These are phyloP conservation scores for Perizoma affinitatum DNA, from an alignment of 2,888 invertebrate genomes.

Conservation along the genomic window DNA sequence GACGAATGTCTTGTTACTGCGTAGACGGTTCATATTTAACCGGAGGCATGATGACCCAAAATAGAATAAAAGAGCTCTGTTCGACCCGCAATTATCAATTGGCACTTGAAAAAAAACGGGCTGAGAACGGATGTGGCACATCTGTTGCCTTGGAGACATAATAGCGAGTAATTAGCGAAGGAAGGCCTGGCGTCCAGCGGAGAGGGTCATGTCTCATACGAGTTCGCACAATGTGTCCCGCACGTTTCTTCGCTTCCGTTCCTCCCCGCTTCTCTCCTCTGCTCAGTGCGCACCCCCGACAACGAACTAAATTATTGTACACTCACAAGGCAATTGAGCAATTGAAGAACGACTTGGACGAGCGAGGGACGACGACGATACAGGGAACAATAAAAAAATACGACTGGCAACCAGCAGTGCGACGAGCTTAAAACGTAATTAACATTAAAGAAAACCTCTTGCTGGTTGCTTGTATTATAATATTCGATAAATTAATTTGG, in stretches of 20 bases:
- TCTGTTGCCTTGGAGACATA: slow-evolving; percentile 77
- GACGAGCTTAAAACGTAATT: slow-evolving; percentile 35
- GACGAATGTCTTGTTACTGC: slow-evolving; percentile 42
- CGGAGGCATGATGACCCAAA: slow-evolving; percentile 36
- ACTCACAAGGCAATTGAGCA: slow-evolving; percentile 45
- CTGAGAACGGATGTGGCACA: slow-evolving; percentile 79
- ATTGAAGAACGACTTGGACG: slow-evolving; percentile 41
- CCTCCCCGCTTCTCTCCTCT: slow-evolving; percentile 42
- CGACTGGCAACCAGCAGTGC: slow-evolving; percentile 28
- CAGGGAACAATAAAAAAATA: slow-evolving; percentile 35
- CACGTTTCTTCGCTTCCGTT: slow-evolving; percentile 72
- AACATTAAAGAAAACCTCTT: slow-evolving; percentile 37
- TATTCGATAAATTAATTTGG: slow-evolving; percentile 40
- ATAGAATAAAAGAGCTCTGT: slow-evolving; percentile 33
- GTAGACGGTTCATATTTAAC: slow-evolving; percentile 31
- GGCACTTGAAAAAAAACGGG: slow-evolving; percentile 47
- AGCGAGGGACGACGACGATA: slow-evolving; percentile 3
- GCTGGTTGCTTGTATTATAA: slow-evolving; percentile 37
- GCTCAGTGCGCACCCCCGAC: slow-evolving; percentile 35
- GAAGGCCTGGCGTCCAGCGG: slow-evolving; percentile 56
- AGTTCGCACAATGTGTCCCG: slow-evolving; percentile 80
- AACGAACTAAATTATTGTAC: slow-evolving; percentile 47
- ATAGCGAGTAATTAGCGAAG: slow-evolving; percentile 79
- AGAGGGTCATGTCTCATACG: slow-evolving; percentile 42
- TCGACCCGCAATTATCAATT: slow-evolving; percentile 41